Evolutionary conservation across 1,140 invertebrate genomes (phyloP), one percentile per base, ranked within the genome.

Genomic region (Zaprionus taronus): DNA sequence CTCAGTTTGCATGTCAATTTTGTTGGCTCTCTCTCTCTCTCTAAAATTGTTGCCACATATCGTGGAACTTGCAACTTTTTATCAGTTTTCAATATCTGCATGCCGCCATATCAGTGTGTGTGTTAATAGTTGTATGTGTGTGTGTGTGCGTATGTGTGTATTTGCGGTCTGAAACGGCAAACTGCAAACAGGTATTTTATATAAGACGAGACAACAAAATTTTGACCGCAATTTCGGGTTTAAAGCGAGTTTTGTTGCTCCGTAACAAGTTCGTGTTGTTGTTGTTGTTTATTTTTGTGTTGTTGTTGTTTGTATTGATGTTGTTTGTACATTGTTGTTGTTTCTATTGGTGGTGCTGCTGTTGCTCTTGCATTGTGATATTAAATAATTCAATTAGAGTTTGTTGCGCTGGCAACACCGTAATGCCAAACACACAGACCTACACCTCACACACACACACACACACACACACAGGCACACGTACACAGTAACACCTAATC

Each of bases 151-250:
- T 51, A 31, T 61, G 47, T 34, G 51, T 49, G 34, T 51, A 34
- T 66, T 70, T 71, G 65, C 47, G 47, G 49, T 57, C 26, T 70
- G 63, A 73, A 71, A 69, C 36, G 31, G 60, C 63, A 58, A 49
- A 51, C 47, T 51, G 20, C 47, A 28, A 87, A 87, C 84, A 55
- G 81, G 84, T 89, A 84, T 84, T 89, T 87, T 89, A 89, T 73
- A 72, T 90, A 87, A 87, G 79, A 75, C 64, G 58, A 57, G 57
- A 41, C 31, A 36, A 56, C 49, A 47, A 31, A 20, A 84, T 69
- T 70, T 80, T 69, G 68, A 74, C 68, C 64, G 78, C 67, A 75
- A 78, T 75, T 72, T 80, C 65, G 64, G 65, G 69, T 80, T 77
- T 77, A 58, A 64, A 77, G 63, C 71, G 34, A 58, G 82, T 79